phyloP scores from a whole-genome alignment of 2,888 invertebrate species.

The Poecilobothrus nobilitatus region DNA sequence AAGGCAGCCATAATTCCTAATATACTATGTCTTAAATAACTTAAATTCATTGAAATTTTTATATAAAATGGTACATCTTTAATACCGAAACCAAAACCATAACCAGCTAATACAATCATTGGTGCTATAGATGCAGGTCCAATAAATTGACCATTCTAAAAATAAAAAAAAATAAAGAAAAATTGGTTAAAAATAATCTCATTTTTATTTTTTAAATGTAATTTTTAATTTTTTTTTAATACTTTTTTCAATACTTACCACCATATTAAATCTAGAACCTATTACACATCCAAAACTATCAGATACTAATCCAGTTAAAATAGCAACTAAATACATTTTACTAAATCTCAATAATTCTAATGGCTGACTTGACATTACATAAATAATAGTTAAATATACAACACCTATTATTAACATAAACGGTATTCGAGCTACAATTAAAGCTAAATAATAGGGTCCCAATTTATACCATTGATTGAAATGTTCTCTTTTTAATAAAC shows the following conservation, averaged over 20 bases:
- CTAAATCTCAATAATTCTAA: constrained; percentile 56
- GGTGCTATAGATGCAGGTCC: constrained; percentile 83
- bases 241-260: constrained; percentile 51
- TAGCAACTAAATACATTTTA: constrained; percentile 62
- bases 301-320: constrained; percentile 64
- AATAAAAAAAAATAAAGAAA: constrained; percentile 4
- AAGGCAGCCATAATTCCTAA: constrained; percentile 74
- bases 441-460: constrained; percentile 68
- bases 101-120: constrained; percentile 76
- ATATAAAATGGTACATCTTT: constrained; percentile 64
- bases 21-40: constrained; percentile 72
- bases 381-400: constrained; percentile 62
- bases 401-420: constrained; percentile 59
- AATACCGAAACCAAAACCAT: constrained; percentile 72
- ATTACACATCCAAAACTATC: constrained; percentile 71
- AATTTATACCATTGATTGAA: constrained; percentile 80
- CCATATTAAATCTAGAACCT: constrained; percentile 64
- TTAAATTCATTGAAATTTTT: constrained; percentile 68
- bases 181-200: not conserved
- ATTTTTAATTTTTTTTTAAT: not conserved
- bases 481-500: constrained; percentile 64
- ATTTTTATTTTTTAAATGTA: not conserved
- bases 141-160: constrained; percentile 78
- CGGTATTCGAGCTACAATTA: constrained; percentile 64
- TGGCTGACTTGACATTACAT: constrained; percentile 67